Evolutionary conservation across 64 coral and sea anemone genomes (phyloP).

Genomic region (Montipora sp.): DNA sequence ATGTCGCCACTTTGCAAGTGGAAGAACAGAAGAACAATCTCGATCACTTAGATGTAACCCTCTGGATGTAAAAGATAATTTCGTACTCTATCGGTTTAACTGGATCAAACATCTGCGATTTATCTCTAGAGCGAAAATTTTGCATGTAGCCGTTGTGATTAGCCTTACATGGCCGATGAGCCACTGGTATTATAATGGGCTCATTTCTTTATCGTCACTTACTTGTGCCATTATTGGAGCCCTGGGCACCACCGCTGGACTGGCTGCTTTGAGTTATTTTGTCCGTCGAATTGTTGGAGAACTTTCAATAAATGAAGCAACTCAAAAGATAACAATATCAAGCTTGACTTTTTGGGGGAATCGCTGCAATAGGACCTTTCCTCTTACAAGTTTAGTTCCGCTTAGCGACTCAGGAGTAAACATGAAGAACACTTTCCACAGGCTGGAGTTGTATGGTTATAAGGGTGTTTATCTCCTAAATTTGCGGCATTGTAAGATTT

Average conservation of each 20-base stretch:
- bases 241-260: slow-evolving; percentile 68
- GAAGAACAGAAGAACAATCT: background rate
- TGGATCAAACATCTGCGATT: slow-evolving; percentile 89
- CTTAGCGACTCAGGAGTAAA: slow-evolving; percentile 74
- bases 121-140: slow-evolving; percentile 81
- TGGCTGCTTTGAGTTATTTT: slow-evolving; percentile 85
- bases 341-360: slow-evolving; percentile 92
- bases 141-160: slow-evolving; percentile 74
- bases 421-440: slow-evolving; percentile 74
- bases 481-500: slow-evolving; percentile 76
- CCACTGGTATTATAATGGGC: slow-evolving; percentile 72
- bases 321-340: slow-evolving; percentile 75
- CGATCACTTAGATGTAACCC: background rate
- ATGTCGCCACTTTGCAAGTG: slow-evolving; percentile 1
- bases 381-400: slow-evolving; percentile 37
- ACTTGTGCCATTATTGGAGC: slow-evolving; percentile 60
- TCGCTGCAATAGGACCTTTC: slow-evolving; percentile 61
- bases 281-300: slow-evolving; percentile 87
- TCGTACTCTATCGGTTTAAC: slow-evolving; percentile 54
- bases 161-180: slow-evolving; percentile 72
- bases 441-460: slow-evolving; percentile 56
- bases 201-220: slow-evolving; percentile 45
- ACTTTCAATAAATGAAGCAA: slow-evolving; percentile 49
- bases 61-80: background rate
- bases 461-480: slow-evolving; percentile 67